Evolutionary conservation across 2,113 vertebrate species (phyloP).

Genomic region (Campylomormyrus tamandua): DNA sequence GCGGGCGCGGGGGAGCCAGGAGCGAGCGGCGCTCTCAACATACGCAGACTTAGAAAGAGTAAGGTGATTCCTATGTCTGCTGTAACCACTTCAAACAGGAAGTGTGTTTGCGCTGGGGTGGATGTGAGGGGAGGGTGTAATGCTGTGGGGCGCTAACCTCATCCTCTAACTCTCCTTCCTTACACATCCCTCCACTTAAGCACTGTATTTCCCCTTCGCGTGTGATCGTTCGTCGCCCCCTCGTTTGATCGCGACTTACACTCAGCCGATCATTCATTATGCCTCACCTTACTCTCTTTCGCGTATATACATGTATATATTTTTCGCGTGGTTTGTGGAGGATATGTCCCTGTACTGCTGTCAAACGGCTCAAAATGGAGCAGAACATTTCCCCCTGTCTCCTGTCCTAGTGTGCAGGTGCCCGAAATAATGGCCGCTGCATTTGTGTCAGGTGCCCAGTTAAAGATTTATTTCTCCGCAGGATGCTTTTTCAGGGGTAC

Average conservation of each 20-base stretch:
- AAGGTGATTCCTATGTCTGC: constrained; percentile 48
- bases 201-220: constrained; percentile 15
- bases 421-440: background rate
- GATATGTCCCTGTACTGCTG: background rate
- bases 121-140: background rate
- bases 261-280: background rate
- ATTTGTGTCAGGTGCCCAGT: background rate
- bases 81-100: constrained; percentile 52
- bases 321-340: background rate
- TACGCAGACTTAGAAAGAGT: constrained; percentile 32
- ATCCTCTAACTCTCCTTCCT: constrained; percentile 9
- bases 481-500: background rate
- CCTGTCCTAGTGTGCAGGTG: background rate
- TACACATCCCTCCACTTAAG: constrained; percentile 2
- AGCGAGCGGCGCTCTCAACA: constrained; percentile 19
- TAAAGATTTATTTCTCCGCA: background rate
- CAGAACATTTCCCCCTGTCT: background rate
- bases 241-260: background rate
- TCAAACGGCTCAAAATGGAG: background rate
- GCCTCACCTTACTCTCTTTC: background rate
- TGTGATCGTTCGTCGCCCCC: background rate
- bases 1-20: background rate
- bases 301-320: background rate
- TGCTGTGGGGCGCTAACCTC: constrained; percentile 9
- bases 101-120: constrained; percentile 6